Base-by-base conservation (phyloP, 2,113 vertebrate species). In the Trachemys scripta region DNA sequence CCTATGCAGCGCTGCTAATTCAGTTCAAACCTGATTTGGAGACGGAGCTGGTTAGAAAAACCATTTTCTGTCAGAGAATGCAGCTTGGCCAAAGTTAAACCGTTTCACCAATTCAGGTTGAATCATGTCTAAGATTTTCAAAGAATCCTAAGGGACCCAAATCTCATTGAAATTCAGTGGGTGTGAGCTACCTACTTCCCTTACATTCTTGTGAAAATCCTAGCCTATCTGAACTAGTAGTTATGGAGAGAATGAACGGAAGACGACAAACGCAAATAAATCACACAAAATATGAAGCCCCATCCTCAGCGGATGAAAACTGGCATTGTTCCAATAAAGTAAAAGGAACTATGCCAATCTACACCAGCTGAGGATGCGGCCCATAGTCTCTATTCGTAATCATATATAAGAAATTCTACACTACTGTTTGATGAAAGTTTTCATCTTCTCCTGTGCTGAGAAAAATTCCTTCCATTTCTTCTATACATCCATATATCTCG, bases 391-490 rank as follows among this genome's bases (percentile, higher is more conserved):
- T 87, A 47, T 53, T 53, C 87, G 45, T 88, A 57, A 27, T 87
- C 69, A 29, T 42, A 10, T 4, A 45, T 5, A 1, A 16, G 22
- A 31, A 11, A 53, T 91, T 96, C 90, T 76, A 75, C 69, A 42
- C 22, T 35, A 42, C 17, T 29, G 31, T 42, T 90, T 87, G 87
- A 22, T 38, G 42, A 38, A 72, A 78, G 8, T 94, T 89, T 96
- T 88, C 94, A 84, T 90, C 94, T 90, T 92, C 88, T 96, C 69
- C 69, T 87, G 22, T 31, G 47, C 5, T 91, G 80, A 42, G 91
- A 69, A 96, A 87, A 94, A 90, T 75, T 45, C 59, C 69, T 94
- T 95, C 14, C 45, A 45, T 65, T 78, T 89, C 45, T 89, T 91
- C 38, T 16, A 24, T 4, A 31, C 4, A 27, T 86, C 6, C n/a